phyloP scores from a whole-genome alignment of 2,113 vertebrate species.

The Ardeotis arabs region DNA sequence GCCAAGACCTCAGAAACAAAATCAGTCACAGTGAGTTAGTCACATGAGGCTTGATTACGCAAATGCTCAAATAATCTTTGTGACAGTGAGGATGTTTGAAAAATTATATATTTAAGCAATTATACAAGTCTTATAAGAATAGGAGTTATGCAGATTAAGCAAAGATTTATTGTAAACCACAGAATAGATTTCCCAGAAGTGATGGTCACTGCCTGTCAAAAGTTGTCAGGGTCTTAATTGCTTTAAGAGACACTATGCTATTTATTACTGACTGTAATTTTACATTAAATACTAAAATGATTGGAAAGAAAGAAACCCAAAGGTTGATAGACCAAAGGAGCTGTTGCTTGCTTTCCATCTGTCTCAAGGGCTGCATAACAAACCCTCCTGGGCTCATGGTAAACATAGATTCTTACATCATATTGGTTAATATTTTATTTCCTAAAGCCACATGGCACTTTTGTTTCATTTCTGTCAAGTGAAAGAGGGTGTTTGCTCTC shows the following conservation, averaged over 20 bases:
- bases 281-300: slow-evolving; percentile 49
- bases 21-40: neutral
- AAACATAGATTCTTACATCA: neutral
- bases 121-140: neutral
- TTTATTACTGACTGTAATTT: slow-evolving; percentile 63
- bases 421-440: slow-evolving; percentile 72
- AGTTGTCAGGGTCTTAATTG: slow-evolving; percentile 52
- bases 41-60: neutral
- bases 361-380: slow-evolving; percentile 51
- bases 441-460: slow-evolving; percentile 28
- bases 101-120: neutral
- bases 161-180: neutral
- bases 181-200: neutral
- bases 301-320: slow-evolving; percentile 20
- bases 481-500: slow-evolving; percentile 2
- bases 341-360: slow-evolving; percentile 34
- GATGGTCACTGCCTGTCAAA: neutral
- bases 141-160: neutral
- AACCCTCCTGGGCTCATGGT: slow-evolving; percentile 31
- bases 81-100: neutral
- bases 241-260: slow-evolving; percentile 53
- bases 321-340: slow-evolving; percentile 46
- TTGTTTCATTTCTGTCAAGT: slow-evolving; percentile 49
- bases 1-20: neutral
- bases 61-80: neutral